Evolutionary conservation across 2,113 vertebrate species (phyloP), one percentile per base, ranked within the genome.

Genomic region (Atherinomorus stipes): DNA sequence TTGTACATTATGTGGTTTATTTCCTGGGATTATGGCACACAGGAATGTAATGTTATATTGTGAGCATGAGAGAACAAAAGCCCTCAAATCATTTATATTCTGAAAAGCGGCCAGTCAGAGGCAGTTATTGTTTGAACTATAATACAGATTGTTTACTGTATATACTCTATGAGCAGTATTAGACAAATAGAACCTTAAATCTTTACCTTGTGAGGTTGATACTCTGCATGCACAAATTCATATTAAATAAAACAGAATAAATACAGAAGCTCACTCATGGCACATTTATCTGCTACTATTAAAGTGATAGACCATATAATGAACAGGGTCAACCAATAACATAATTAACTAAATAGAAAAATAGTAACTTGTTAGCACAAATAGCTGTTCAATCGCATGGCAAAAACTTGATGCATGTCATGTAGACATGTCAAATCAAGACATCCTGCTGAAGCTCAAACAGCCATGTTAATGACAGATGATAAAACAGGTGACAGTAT

Each of bases 1-100:
- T 64, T 11, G 57, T 21, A 25, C 31, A 34, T 62, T 51, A 81
- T 80, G 38, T 11, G 21, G 42, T 15, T 49, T 13, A 54, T 63
- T 51, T 51, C n/a, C 6, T 4, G n/a, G 7, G 40, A 51, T 31
- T 19, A 38, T 45, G 13, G 16, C 8, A 61, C 42, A 66, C 16
- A 38, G 26, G 16, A 62, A 25, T 18, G 16, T 65, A 74, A 37
- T 15, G 47, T 47, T 64, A 31, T 19, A 49, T 50, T 31, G 2
- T 45, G 15, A 22, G 53, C 15, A 58, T 51, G 25, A 31, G 40
- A 15, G 9, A 59, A 52, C 40, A 56, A 52, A 47, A 62, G 52
- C 31, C 9, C 4, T 11, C 42, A 49, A 69, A 47, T 19, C 11
- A 42, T 37, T 26, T 21, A 47, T 40, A n/a, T n/a, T n/a, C n/a